Conservation (phyloP, 2,797 vertebrate species). For the Paedocypris micromegethes region DNA sequence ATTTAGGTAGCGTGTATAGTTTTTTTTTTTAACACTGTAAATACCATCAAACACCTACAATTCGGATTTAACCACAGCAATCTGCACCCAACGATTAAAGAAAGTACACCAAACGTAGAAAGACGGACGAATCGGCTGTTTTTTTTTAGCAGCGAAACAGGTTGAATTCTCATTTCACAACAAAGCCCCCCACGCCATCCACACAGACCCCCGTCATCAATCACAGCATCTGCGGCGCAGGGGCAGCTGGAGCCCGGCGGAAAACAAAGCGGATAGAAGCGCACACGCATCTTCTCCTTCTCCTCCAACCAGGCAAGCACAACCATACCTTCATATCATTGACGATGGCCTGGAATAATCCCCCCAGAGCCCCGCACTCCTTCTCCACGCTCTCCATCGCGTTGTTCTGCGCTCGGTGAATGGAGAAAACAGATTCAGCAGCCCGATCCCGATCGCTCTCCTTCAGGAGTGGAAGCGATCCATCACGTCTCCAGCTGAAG, state of each 20-base stretch:
- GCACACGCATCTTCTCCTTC: conserved; percentile 13
- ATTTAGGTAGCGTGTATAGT: too few relatives aligned
- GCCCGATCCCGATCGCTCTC: conserved; percentile 23
- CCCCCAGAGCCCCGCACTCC: conserved; percentile 93
- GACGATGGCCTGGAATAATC: conserved; percentile 96
- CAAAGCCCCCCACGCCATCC: conserved; percentile 42
- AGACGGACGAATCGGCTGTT: too few relatives aligned
- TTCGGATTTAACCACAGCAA: too few relatives aligned
- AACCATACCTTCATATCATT: conserved; percentile 94
- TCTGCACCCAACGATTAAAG: too few relatives aligned
- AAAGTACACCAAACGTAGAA: too few relatives aligned
- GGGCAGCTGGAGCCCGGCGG: conserved; percentile 53
- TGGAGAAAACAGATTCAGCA: conserved; percentile 16
- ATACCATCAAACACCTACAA: too few relatives aligned
- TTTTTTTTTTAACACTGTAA: too few relatives aligned
- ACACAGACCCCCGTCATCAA: conserved; percentile 37
- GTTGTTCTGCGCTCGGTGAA: conserved; percentile 31
- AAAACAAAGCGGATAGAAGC: conserved; percentile 73
- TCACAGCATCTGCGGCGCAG: conserved; percentile 54
- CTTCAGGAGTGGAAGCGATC: conserved; percentile 18
- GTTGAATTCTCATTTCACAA: conserved; percentile 34
- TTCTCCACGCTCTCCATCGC: conserved; percentile 90
- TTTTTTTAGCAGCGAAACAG: not conserved
- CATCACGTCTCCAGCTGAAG: conserved; percentile 28
- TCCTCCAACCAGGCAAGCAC: conserved; percentile 22